A percentile compares a stretch with the other conserved stretches of the same genome.
These are phyloP conservation scores for Macrotis lagotis DNA, from an alignment of 2,113 vertebrate species.

Conservation along the genomic window DNA sequence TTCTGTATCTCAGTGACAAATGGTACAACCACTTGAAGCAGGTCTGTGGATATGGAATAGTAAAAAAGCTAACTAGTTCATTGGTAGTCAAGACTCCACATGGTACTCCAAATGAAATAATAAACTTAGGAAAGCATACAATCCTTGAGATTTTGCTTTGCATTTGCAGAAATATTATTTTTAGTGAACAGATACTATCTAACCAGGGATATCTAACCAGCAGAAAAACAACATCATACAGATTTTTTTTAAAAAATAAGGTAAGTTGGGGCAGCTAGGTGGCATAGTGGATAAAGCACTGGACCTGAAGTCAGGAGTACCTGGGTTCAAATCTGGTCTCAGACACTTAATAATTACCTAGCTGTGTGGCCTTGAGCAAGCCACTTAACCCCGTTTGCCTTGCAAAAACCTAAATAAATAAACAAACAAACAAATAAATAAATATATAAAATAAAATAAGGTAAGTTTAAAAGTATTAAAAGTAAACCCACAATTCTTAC, in stretches of 20 bases:
- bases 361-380: no score
- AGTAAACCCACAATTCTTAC: conserved; percentile 73
- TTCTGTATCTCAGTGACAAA: neutral
- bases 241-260: no score
- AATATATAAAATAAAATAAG: neutral
- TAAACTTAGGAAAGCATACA: neutral
- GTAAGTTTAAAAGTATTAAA: neutral
- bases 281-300: no score
- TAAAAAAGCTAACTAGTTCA: neutral
- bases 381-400: no score
- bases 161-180: neutral
- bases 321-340: no score
- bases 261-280: no score
- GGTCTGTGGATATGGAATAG: neutral
- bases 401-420: no score
- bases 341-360: no score
- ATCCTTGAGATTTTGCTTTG: neutral
- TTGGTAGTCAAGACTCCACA: neutral
- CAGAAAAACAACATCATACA: neutral
- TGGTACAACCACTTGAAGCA: neutral
- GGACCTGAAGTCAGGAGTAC: no score
- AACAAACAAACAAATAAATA: no score
- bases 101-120: neutral
- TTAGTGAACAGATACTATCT: neutral
- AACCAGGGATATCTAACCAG: neutral